These are phyloP conservation scores for Charaxes varanes DNA, from an alignment of 1,140 invertebrate genomes.

Conservation along the genomic window DNA sequence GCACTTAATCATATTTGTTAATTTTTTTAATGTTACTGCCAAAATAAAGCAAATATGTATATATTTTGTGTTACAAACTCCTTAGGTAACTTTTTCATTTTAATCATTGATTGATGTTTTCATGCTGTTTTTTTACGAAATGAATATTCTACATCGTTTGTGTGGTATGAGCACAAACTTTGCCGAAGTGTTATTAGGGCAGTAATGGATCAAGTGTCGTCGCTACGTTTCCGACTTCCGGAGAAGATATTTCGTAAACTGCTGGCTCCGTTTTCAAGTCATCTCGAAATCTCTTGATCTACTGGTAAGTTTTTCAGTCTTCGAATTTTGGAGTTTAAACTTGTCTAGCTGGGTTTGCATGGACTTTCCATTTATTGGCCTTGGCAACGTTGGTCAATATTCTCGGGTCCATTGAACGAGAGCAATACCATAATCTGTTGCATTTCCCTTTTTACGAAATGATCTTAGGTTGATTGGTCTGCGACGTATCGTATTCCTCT, in stretches of 20 bases:
- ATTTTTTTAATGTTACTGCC: no score
- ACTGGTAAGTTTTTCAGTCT: constrained; percentile 17
- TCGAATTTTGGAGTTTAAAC: constrained; percentile 12
- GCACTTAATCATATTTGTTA: no score
- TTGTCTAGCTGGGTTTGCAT: constrained; percentile 14
- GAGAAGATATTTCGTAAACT: constrained; percentile 10
- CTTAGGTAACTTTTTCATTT: no score
- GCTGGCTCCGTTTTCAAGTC: constrained; percentile 4
- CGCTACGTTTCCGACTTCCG: constrained; percentile 6
- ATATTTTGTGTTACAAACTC: no score
- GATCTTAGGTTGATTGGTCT: constrained; percentile 12
- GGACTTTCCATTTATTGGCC: constrained; percentile 17
- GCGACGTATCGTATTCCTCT: constrained; percentile 14
- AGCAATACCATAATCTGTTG: neutral
- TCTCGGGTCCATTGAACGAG: neutral
- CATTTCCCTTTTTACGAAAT: neutral
- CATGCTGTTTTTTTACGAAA: no score
- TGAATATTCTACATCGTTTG: no score
- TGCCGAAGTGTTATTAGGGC: no score
- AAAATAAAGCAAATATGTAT: no score
- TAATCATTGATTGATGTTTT: no score
- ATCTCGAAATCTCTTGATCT: constrained; percentile 6
- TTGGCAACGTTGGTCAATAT: no score
- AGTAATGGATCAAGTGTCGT: no score
- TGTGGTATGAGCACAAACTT: no score